Evolutionary conservation across 2,888 invertebrate genomes (phyloP).

Genomic region (Aplocera efformata): DNA sequence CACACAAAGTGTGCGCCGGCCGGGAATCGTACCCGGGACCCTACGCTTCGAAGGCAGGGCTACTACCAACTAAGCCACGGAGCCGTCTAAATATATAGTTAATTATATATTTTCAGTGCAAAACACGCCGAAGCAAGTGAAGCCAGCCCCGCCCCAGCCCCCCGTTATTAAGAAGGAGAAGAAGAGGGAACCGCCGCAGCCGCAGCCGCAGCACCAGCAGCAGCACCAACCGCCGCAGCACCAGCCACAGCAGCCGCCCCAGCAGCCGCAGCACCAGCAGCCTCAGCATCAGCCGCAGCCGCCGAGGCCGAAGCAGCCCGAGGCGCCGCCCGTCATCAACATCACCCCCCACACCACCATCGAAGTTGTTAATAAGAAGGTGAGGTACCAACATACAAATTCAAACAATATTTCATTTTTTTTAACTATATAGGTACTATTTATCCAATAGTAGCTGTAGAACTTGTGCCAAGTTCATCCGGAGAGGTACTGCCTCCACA

Average conservation of each 20-base stretch:
- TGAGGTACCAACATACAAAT: constrained; percentile 11
- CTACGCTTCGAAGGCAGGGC: too few species aligned
- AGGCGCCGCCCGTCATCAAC: constrained; percentile 43
- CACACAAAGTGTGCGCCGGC: too few species aligned
- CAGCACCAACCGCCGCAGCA: constrained; percentile 26
- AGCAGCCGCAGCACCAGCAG: constrained; percentile 41
- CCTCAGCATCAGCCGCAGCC: constrained; percentile 33
- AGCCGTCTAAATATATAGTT: too few species aligned
- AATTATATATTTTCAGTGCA: constrained; percentile 17
- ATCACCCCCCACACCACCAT: constrained; percentile 62
- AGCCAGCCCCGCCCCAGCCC: constrained; percentile 27
- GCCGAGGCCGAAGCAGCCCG: constrained; percentile 33
- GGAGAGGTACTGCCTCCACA: too few species aligned
- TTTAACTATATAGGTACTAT: too few species aligned
- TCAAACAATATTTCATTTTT: too few species aligned
- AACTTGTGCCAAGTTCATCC: too few species aligned
- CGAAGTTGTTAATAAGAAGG: constrained; percentile 55
- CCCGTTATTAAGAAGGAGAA: constrained; percentile 36
- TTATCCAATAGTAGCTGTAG: too few species aligned
- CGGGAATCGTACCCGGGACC: too few species aligned
- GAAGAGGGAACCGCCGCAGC: constrained; percentile 30
- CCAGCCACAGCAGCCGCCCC: constrained; percentile 26
- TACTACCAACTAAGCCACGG: too few species aligned
- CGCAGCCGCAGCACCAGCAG: constrained; percentile 28
- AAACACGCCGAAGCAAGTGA: constrained; percentile 25